Conservation (phyloP, 2,797 vertebrate genomes). For the Heteromormyrus szaboi region DNA sequence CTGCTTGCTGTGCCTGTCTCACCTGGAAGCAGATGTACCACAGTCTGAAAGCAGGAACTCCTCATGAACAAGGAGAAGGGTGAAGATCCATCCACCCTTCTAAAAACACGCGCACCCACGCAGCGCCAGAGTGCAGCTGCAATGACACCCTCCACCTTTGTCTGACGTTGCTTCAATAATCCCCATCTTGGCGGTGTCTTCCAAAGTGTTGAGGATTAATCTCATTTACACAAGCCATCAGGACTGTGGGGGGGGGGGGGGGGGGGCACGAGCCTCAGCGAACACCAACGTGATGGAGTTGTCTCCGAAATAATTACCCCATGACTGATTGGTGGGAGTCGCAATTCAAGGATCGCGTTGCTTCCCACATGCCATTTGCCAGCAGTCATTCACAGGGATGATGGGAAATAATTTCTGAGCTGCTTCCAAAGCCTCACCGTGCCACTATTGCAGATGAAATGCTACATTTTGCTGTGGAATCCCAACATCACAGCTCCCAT, state of each 20-base stretch:
- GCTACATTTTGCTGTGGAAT: neutral
- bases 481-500: neutral
- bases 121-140: neutral
- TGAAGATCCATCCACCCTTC: neutral
- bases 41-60: neutral
- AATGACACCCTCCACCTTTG: slow-evolving; percentile 7
- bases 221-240: slow-evolving; percentile 29
- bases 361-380: slow-evolving; percentile 43
- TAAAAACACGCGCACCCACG: neutral
- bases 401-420: slow-evolving; percentile 7
- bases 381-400: slow-evolving; percentile 30
- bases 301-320: slow-evolving; percentile 42
- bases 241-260: neutral
- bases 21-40: slow-evolving; percentile 19
- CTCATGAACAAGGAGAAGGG: neutral
- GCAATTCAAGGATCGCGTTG: slow-evolving; percentile 40
- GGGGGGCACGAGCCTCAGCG: slow-evolving; percentile 32
- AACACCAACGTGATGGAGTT: slow-evolving; percentile 42
- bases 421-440: neutral
- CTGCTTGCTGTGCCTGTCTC: neutral
- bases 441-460: neutral
- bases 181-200: slow-evolving; percentile 15
- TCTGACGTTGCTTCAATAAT: slow-evolving; percentile 18
- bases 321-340: slow-evolving; percentile 44
- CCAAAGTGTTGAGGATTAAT: slow-evolving; percentile 28